Base-by-base conservation (phyloP, 2,113 vertebrate species). In the Neofelis nebulosa region DNA sequence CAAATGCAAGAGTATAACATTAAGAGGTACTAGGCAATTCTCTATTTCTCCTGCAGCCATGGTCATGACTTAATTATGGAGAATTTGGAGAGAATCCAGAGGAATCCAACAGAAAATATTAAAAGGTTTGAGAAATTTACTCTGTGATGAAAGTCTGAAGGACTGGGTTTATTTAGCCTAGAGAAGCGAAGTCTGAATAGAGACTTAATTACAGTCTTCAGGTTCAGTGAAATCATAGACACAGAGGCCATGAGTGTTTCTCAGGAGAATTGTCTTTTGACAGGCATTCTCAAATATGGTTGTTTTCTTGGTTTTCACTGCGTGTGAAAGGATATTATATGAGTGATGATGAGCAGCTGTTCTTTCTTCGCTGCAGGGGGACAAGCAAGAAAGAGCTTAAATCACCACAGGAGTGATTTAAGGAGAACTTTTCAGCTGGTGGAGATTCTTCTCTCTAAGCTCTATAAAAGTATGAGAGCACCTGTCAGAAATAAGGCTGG, bases 181-280 rank as follows among this genome's bases (percentile, higher is more conserved):
- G 82, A 96, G 87, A 90, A 94, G 55, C 23, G 12, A 76, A 73
- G 79, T 88, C 80, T 84, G 94, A 91, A 90, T 94, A 93, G 94
- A 69, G 90, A 91, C 65, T 98, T 98, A 94, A 97, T 97, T 97
- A 97, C 31, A 87, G 68, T 84, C 48, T 97, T 95, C 66, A 89
- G 38, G 88, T 88, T 79, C 94, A 81, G 55, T 66, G 91, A 81
- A 92, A 86, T 96, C 91, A 66, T 41, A 88, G 91, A 94, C 36
- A 80, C 73, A 81, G 92, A 83, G 91, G 69, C 96, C 57, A 7
- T 14, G 52, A 76, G 80, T 65, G 29, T 68, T 84, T 94, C 96
- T 65, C 69, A 66, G 74, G 91, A 94, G 93, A 78, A 66, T 31
- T 82, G n/a, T 81, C 88, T 86, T 92, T 90, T 95, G 97, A 97